Evolutionary conservation across 2,888 invertebrate genomes (phyloP).

Genomic region (Drosophila anomelani): DNA sequence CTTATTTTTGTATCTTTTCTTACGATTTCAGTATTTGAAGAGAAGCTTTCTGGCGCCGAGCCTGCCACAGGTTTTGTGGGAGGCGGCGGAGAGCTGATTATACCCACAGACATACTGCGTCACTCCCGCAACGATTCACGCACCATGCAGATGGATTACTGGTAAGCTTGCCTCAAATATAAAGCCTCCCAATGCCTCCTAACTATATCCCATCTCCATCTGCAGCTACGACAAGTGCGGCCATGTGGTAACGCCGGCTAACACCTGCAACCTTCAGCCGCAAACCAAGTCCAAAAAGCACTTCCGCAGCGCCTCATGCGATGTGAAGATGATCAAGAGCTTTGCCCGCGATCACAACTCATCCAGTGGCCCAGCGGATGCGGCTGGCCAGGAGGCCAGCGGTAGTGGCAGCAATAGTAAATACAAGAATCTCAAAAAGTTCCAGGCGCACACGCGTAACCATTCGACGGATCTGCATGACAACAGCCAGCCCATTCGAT

Average conservation of each 20-base stretch:
- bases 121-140: constrained; percentile 88
- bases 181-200: background rate
- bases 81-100: constrained; percentile 79
- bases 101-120: constrained; percentile 80
- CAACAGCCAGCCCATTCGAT: constrained; percentile 82
- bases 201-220: background rate
- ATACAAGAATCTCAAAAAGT: constrained; percentile 82
- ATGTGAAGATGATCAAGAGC: constrained; percentile 84
- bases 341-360: constrained; percentile 82
- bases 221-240: constrained; percentile 83
- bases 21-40: constrained; percentile 89
- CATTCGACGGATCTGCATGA: constrained; percentile 85
- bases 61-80: constrained; percentile 83
- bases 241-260: constrained; percentile 67
- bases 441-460: constrained; percentile 84
- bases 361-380: constrained; percentile 34
- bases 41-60: constrained; percentile 85
- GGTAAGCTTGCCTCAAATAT: constrained; percentile 77
- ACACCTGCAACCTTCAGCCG: constrained; percentile 65
- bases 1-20: too few species aligned
- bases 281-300: constrained; percentile 84
- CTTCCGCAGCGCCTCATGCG: constrained; percentile 84
- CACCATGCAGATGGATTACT: constrained; percentile 87
- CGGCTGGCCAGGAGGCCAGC: constrained; percentile 58
- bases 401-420: constrained; percentile 59